Percentiles rank a stretch among this genome's conserved stretches.
Conservation (phyloP, 2,113 vertebrate genomes). For the Perca flavescens region DNA sequence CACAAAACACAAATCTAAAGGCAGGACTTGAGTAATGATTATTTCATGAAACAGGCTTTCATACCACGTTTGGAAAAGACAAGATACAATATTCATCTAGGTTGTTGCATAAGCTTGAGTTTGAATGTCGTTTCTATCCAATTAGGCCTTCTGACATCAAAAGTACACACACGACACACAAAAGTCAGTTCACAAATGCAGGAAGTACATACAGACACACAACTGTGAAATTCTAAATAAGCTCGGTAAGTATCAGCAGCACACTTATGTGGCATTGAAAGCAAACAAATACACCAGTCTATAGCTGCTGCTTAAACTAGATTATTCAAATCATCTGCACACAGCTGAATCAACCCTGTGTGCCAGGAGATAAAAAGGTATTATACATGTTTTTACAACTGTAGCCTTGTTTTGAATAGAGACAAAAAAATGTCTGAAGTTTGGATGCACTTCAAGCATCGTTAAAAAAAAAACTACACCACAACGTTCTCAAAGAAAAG, state of each 20-base stretch:
- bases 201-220: background rate
- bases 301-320: background rate
- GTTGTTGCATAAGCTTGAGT: background rate
- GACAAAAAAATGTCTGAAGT: background rate
- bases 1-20: background rate
- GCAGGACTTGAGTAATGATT: background rate
- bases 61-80: background rate
- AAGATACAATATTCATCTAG: background rate
- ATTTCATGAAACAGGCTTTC: slow-evolving; percentile 13
- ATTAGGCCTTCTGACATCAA: background rate
- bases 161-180: background rate
- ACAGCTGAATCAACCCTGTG: background rate
- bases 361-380: background rate
- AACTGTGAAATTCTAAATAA: background rate
- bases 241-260: background rate
- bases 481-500: background rate
- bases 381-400: background rate
- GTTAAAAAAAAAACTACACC: background rate
- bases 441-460: background rate
- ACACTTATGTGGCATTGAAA: background rate
- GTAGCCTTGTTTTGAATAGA: background rate
- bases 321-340: background rate
- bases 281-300: background rate
- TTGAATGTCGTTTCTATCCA: slow-evolving; percentile 16
- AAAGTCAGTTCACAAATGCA: background rate